These are phyloP conservation scores for Hipposideros larvatus DNA, from an alignment of 2,797 vertebrate species.

Conservation along the genomic window DNA sequence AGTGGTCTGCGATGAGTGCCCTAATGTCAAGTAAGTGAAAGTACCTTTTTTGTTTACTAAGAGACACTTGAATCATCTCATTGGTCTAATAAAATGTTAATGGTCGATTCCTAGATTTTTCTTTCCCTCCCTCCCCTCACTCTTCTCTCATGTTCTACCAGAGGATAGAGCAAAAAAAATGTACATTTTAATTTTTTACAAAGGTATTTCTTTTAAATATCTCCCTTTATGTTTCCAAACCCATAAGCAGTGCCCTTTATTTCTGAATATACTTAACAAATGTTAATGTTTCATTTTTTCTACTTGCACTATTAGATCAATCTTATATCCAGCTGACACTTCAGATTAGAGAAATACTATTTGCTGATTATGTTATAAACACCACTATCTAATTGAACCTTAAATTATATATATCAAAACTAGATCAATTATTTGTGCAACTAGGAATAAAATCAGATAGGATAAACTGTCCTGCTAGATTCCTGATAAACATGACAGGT, in stretches of 20 bases:
- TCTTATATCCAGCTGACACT: not conserved
- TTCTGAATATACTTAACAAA: not conserved
- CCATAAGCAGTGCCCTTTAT: not conserved
- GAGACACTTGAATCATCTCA: not conserved
- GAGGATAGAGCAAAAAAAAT: slow-evolving; percentile 12
- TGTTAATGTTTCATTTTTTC: slow-evolving; percentile 28
- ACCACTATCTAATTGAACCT: not conserved
- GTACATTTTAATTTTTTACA: not conserved
- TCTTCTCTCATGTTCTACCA: not conserved
- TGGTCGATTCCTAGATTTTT: not conserved
- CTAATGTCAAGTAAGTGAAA: slow-evolving; percentile 96
- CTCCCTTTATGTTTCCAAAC: slow-evolving; percentile 36
- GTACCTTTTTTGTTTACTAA: not conserved
- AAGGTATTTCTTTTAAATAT: not conserved
- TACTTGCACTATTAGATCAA: not conserved
- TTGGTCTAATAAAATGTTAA: not conserved
- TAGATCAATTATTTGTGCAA: not conserved
- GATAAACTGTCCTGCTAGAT: not conserved
- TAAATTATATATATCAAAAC: not conserved
- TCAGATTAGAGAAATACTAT: not conserved
- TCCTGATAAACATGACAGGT: not conserved
- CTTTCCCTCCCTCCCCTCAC: not conserved
- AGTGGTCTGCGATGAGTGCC: slow-evolving; percentile 98
- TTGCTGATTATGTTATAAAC: slow-evolving; percentile 8
- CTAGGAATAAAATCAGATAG: not conserved